Evolutionary conservation across 2,113 vertebrate genomes (phyloP).

Genomic region (Felis chaus): DNA sequence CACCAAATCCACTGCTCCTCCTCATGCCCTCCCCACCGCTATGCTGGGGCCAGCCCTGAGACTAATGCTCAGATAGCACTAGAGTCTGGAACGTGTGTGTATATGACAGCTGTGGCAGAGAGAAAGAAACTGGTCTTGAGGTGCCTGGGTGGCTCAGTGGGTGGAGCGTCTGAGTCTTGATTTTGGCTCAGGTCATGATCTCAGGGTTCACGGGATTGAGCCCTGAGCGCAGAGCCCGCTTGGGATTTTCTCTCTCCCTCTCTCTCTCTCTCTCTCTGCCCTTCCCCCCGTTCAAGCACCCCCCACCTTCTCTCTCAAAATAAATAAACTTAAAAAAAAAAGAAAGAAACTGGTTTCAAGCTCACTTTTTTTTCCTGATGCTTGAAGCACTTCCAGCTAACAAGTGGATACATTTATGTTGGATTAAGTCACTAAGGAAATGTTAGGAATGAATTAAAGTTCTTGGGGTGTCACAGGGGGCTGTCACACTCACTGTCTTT

Average conservation of each 20-base stretch:
- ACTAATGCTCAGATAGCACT: not conserved
- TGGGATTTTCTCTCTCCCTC: too few species aligned
- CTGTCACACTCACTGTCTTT: not conserved
- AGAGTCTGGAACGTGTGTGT: not conserved
- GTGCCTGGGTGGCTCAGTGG: too few species aligned
- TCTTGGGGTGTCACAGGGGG: not conserved
- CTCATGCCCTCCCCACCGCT: not conserved
- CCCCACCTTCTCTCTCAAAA: too few species aligned
- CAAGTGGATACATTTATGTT: not conserved
- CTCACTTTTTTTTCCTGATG: not conserved
- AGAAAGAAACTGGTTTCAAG: not conserved
- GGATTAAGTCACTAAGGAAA: not conserved
- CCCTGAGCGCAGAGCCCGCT: too few species aligned
- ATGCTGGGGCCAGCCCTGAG: rapidly evolving
- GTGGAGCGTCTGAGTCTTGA: too few species aligned
- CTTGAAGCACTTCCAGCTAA: not conserved
- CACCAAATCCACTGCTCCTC: too few species aligned
- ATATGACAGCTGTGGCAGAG: rapidly evolving
- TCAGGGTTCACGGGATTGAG: too few species aligned
- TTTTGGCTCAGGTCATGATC: too few species aligned
- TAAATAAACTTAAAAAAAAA: too few species aligned
- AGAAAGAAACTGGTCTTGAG: not conserved
- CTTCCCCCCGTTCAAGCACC: too few species aligned
- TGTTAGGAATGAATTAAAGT: not conserved
- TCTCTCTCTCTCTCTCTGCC: too few species aligned